phyloP scores from a whole-genome alignment of 2,113 vertebrate genomes.

The Nothoprocta perdicaria region DNA sequence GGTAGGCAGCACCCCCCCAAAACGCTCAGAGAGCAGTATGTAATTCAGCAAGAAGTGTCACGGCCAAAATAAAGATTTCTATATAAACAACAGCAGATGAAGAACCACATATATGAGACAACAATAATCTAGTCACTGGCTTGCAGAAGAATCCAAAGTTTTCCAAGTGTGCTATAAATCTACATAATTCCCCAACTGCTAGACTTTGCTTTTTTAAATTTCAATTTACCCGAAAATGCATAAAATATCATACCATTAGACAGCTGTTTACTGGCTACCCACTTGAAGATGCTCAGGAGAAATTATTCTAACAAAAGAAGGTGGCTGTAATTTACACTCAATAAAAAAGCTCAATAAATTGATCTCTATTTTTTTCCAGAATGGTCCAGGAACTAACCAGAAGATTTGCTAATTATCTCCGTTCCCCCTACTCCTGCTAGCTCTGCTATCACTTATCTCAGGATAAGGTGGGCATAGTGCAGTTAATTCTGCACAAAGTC shows the following conservation, averaged over 20 bases:
- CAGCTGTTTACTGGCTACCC: slow-evolving; percentile 7
- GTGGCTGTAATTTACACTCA: not conserved
- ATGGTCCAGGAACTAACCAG: slow-evolving; percentile 1
- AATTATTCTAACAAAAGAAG: slow-evolving; percentile 31
- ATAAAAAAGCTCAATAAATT: slow-evolving; percentile 18
- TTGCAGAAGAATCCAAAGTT: slow-evolving; percentile 15
- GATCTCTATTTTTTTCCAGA: not conserved
- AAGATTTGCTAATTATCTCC: not conserved
- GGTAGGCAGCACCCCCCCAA: not conserved
- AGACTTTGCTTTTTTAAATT: slow-evolving; percentile 40
- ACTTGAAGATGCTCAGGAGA: slow-evolving; percentile 4
- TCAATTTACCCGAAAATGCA: slow-evolving; percentile 44
- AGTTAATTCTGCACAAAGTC: not conserved
- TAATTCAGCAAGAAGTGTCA: not conserved
- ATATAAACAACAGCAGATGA: not conserved
- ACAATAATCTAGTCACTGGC: not conserved
- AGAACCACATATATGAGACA: not conserved
- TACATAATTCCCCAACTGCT: slow-evolving; percentile 6
- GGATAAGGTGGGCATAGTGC: not conserved
- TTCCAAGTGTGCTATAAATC: slow-evolving; percentile 31
- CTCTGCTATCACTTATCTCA: not conserved
- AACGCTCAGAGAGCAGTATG: slow-evolving; percentile 9
- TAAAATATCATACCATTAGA: not conserved
- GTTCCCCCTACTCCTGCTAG: not conserved
- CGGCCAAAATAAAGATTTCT: slow-evolving; percentile 20